A percentile compares a stretch with the other conserved stretches of the same genome.
Conservation (phyloP, 2,113 vertebrate species). For the Bos indicus region DNA sequence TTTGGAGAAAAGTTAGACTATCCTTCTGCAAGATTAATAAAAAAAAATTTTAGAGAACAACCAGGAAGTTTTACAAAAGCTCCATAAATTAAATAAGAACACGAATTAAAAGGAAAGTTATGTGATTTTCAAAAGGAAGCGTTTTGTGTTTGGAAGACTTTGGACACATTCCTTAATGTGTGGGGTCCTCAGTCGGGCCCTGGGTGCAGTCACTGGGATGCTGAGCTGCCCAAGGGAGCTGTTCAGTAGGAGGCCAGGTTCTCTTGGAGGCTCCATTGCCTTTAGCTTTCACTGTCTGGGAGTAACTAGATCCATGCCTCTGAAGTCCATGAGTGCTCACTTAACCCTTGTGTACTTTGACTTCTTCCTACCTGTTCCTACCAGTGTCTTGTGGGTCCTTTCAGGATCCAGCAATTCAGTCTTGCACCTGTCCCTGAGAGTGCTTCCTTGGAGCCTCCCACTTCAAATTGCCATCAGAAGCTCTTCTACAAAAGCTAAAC, state of each 20-base stretch:
- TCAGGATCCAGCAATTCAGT: background rate
- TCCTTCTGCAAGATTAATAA: background rate
- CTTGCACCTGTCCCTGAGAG: background rate
- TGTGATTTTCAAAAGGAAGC: background rate
- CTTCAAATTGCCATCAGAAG: background rate
- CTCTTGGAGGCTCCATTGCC: background rate
- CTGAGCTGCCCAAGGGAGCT: background rate
- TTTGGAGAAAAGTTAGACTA: background rate
- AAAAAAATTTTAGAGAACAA: background rate
- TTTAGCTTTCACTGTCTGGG: background rate
- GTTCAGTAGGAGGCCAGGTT: background rate
- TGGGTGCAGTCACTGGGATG: fast-evolving
- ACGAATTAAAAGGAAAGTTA: background rate
- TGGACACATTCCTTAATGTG: background rate
- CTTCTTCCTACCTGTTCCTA: background rate
- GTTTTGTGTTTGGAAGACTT: background rate
- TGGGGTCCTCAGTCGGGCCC: fast-evolving
- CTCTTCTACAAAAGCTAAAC: background rate
- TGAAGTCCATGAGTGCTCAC: background rate
- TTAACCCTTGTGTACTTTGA: background rate
- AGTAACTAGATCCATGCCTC: background rate
- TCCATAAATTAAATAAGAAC: background rate
- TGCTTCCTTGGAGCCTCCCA: background rate
- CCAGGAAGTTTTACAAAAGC: background rate
- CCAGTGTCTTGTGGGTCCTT: background rate